These are phyloP conservation scores for Neoaliturus tenellus DNA, from an alignment of 2,888 invertebrate genomes.

Conservation along the genomic window DNA sequence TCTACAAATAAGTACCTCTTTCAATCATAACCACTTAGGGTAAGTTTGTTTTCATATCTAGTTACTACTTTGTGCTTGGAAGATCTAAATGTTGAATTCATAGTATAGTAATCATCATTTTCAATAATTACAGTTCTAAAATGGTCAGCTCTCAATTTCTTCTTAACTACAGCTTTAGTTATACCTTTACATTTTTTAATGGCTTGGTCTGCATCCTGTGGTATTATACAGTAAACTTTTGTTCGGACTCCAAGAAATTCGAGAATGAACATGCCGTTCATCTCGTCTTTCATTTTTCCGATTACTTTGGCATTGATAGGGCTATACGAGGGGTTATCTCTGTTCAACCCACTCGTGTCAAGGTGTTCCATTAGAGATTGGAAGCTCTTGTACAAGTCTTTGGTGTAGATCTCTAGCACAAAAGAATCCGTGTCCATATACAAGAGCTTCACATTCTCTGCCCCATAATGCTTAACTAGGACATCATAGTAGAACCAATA, in stretches of 20 bases:
- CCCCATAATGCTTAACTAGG: slow-evolving; percentile 61
- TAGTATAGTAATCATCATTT: too few species aligned
- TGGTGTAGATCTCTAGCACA: slow-evolving; percentile 67
- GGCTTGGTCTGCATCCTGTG: slow-evolving; percentile 56
- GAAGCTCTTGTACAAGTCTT: slow-evolving; percentile 70
- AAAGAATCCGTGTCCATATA: slow-evolving; percentile 58
- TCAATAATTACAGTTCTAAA: too few species aligned
- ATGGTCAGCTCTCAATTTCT: too few species aligned
- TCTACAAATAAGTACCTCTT: too few species aligned
- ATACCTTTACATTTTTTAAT: slow-evolving; percentile 60
- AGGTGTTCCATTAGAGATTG: slow-evolving; percentile 58
- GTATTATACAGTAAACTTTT: slow-evolving; percentile 66
- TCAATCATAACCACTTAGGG: too few species aligned
- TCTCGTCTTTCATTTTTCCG: slow-evolving; percentile 70
- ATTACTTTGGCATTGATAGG: slow-evolving; percentile 65
- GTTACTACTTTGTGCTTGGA: too few species aligned
- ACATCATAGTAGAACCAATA: slow-evolving; percentile 56
- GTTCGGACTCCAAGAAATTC: slow-evolving; percentile 68
- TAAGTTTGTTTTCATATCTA: too few species aligned
- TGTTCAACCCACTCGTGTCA: slow-evolving; percentile 66
- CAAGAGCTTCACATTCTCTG: slow-evolving; percentile 64
- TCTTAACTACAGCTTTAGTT: too few species aligned
- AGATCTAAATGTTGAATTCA: too few species aligned
- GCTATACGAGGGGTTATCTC: slow-evolving; percentile 48
- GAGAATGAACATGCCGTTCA: slow-evolving; percentile 66